These are phyloP conservation scores for Megalops atlanticus DNA, from an alignment of 2,113 vertebrate species.

Conservation along the genomic window DNA sequence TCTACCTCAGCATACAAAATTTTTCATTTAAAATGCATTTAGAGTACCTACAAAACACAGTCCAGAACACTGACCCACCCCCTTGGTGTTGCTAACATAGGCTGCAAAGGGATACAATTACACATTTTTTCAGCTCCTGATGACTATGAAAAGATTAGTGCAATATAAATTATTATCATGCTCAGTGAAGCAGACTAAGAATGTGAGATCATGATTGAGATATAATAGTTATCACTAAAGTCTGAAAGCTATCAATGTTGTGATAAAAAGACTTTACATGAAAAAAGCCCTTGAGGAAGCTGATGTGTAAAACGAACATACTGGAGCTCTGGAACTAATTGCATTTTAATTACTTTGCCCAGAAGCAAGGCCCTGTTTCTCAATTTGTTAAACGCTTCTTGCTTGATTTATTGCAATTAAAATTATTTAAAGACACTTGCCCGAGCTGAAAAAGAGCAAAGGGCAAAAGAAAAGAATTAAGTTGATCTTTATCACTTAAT, in stretches of 20 bases:
- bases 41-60: no score
- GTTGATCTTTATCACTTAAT: slow-evolving; percentile 1
- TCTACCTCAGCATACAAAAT: not conserved
- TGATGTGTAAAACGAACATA: slow-evolving; percentile 7
- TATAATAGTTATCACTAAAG: not conserved
- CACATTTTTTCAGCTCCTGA: not conserved
- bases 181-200: not conserved
- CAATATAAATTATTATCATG: not conserved
- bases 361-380: not conserved
- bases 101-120: not conserved
- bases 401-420: slow-evolving; percentile 18
- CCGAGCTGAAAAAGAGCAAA: not conserved
- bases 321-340: slow-evolving; percentile 9
- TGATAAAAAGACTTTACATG: slow-evolving; percentile 8
- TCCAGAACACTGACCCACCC: no score
- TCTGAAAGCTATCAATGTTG: not conserved
- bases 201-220: not conserved
- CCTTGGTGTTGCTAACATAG: not conserved
- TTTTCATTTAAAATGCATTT: no score
- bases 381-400: slow-evolving; percentile 19
- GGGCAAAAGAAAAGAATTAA: not conserved
- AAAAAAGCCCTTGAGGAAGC: not conserved
- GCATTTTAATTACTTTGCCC: slow-evolving; percentile 16
- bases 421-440: not conserved
- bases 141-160: not conserved